These are phyloP conservation scores for Belonocnema kinseyi DNA, from an alignment of 1,140 invertebrate species.

Conservation along the genomic window DNA sequence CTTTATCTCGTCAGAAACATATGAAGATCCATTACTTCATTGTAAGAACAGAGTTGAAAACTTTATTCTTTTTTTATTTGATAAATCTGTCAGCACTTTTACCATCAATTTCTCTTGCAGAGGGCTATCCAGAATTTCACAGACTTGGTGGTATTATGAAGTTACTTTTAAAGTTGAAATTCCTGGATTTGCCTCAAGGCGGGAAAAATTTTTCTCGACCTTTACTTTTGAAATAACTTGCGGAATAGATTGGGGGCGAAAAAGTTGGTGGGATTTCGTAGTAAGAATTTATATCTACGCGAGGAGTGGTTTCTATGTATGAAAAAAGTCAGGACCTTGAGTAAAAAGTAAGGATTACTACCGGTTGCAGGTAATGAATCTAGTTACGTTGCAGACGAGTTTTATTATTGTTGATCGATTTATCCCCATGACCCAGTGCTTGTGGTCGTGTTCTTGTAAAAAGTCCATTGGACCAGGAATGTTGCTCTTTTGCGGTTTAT, in stretches of 20 bases:
- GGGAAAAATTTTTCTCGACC: not conserved
- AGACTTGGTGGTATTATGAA: slow-evolving; percentile 8
- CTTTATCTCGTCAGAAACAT: not conserved
- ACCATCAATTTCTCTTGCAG: not conserved
- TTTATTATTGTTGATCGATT: slow-evolving; percentile 8
- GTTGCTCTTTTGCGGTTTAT: no score
- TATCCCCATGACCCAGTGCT: not conserved
- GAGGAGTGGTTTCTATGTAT: no score
- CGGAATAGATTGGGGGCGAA: not conserved
- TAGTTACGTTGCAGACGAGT: not conserved
- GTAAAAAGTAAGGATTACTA: not conserved
- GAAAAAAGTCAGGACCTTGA: no score
- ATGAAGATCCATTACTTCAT: slow-evolving; percentile 1
- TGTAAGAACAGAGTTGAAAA: not conserved
- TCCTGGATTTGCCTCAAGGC: not conserved
- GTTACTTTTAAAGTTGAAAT: slow-evolving; percentile 12
- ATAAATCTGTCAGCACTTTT: slow-evolving; percentile 15
- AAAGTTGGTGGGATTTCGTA: not conserved
- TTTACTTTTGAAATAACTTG: slow-evolving; percentile 3
- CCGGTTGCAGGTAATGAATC: not conserved
- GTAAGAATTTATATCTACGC: not conserved
- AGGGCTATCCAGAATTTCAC: not conserved
- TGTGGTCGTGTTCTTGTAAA: no score
- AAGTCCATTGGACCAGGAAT: no score
- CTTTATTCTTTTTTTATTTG: slow-evolving; percentile 1